Evolutionary conservation across 2,797 vertebrate genomes (phyloP).

Genomic region (Hoplostethus atlanticus): DNA sequence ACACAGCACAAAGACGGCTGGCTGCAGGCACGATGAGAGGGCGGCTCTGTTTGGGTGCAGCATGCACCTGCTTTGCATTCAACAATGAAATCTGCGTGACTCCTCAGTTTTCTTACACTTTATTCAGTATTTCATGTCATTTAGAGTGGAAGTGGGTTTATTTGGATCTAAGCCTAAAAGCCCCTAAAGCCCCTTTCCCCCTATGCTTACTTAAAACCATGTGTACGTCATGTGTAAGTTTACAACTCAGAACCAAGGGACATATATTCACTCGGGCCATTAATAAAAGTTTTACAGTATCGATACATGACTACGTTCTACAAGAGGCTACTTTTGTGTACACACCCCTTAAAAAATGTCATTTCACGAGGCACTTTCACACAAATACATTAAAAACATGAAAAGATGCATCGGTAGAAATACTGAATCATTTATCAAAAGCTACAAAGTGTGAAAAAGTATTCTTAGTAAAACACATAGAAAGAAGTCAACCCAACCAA

Average conservation of each 20-base stretch:
- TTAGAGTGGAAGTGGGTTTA: not conserved
- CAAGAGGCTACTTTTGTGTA: not conserved
- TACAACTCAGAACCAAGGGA: too few species aligned
- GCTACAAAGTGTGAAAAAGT: not conserved
- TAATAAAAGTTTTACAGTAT: not conserved
- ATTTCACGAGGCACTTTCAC: constrained; percentile 5
- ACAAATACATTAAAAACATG: not conserved
- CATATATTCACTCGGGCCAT: too few species aligned
- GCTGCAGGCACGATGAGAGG: constrained; percentile 6
- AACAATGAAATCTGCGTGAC: constrained; percentile 19
- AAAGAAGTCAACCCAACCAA: not conserved
- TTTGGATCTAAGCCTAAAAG: too few species aligned
- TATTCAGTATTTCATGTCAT: constrained; percentile 12
- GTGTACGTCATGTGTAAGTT: too few species aligned
- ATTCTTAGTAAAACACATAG: not conserved
- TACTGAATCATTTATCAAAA: not conserved
- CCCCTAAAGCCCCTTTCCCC: too few species aligned
- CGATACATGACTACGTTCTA: not conserved
- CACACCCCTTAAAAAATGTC: not conserved
- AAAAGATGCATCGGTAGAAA: not conserved
- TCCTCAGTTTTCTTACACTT: constrained; percentile 1
- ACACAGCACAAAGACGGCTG: constrained; percentile 41
- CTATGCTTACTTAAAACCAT: too few species aligned
- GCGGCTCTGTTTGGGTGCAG: constrained; percentile 21
- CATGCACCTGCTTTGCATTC: constrained; percentile 44